These are phyloP conservation scores for Microcebus tavaratra DNA, from an alignment of 2,113 vertebrate species.

Conservation along the genomic window DNA sequence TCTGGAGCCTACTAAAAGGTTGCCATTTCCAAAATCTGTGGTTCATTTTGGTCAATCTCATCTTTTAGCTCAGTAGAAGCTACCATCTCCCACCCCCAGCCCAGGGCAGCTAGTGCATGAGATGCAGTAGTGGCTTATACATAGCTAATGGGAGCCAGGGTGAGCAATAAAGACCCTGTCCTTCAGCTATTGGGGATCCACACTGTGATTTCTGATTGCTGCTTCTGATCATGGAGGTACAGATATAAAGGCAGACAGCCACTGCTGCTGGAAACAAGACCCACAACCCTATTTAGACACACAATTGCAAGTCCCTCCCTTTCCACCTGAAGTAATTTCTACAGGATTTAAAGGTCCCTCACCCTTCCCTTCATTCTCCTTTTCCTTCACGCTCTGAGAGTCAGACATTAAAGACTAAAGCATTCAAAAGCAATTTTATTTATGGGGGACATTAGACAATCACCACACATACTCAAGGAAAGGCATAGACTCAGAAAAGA, in stretches of 20 bases:
- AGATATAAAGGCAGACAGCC: background rate
- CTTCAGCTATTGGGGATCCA: background rate
- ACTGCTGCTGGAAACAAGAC: background rate
- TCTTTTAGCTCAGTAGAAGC: background rate
- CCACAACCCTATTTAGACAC: background rate
- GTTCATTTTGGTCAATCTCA: background rate
- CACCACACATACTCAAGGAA: background rate
- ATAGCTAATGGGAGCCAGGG: background rate
- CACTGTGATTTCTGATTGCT: background rate
- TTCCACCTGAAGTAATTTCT: background rate
- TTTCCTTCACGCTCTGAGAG: background rate
- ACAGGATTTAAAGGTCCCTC: background rate
- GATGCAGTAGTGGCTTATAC: background rate
- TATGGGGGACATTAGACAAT: background rate
- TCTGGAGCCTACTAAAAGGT: background rate
- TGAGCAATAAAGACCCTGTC: background rate
- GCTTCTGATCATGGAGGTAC: background rate
- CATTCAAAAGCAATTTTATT: background rate
- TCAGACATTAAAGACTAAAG: background rate
- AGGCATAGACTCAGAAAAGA: background rate
- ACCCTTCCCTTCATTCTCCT: background rate
- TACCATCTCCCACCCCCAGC: background rate
- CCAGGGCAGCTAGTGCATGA: background rate
- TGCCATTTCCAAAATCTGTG: background rate
- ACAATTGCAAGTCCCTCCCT: background rate